Evolutionary conservation across 2,113 vertebrate species (phyloP), one percentile per base, ranked within the genome.

Genomic region (Chaenocephalus aceratus): DNA sequence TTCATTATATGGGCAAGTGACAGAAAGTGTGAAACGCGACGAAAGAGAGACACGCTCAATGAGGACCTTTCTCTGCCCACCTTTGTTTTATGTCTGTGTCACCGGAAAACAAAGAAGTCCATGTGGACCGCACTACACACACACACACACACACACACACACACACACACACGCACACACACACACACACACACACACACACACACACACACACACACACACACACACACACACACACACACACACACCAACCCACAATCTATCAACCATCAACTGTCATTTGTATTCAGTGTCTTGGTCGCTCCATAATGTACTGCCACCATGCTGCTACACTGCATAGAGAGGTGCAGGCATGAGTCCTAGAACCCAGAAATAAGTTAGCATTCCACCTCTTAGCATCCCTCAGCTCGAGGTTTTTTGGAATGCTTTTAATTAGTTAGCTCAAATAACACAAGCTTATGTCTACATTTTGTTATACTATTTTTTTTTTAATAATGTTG

Each of bases 1-100:
- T 92, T 92, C 84, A 94, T 93, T 90, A 94, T 85, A 72, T 63
- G 64, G 58, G 52, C 52, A 67, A 86, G 75, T 89, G 89, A 93
- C 86, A 91, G 85, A 56, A 75, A 88, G 86, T 79, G 82, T 85
- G 84, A 89, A 52, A 71, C 51, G 45, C 44, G 14, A 26, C 21
- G 77, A 89, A 59, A 74, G 77, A 88, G 48, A 71, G 58, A 73
- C 57, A 69, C 49, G 69, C 46, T 68, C 49, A 85, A 77, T 53
- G 34, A 74, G 62, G 72, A 74, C 54, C 34, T 46, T 63, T 65
- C 64, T 77, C 54, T 52, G 21, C 53, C 63, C 71, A 88, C 84
- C 80, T 86, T 48, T 72, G 77, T 87, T 93, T 92, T 80, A 86
- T 90, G 87, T 89, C 45, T 84, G 72, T 80, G 72, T 66, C 53